Evolutionary conservation across 2,797 vertebrate genomes (phyloP).

Genomic region (Setipinna tenuifilis): DNA sequence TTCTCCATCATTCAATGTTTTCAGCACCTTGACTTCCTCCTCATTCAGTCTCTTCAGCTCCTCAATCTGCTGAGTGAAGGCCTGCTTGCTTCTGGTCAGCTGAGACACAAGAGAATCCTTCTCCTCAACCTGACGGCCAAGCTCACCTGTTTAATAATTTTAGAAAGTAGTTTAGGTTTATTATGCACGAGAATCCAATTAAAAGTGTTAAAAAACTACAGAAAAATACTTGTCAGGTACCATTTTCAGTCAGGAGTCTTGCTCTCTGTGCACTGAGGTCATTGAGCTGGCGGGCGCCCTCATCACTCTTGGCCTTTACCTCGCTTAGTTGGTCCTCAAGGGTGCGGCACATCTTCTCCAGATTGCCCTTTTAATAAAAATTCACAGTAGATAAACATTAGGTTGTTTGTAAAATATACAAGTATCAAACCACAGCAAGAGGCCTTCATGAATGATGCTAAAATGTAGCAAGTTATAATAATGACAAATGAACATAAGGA

Average conservation of each 20-base stretch:
- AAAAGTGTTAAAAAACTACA: no score
- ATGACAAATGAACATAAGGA: neutral
- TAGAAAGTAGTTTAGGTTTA: no score
- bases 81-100: constrained; percentile 86
- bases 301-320: constrained; percentile 81
- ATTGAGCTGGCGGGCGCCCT: constrained; percentile 77
- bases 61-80: constrained; percentile 87
- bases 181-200: no score
- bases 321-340: constrained; percentile 86
- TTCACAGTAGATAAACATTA: no score
- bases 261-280: constrained; percentile 80
- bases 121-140: constrained; percentile 83
- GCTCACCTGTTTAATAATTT: constrained; percentile 72
- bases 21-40: constrained; percentile 68
- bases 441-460: no score
- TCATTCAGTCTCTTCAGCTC: constrained; percentile 86
- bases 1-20: neutral
- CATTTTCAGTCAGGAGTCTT: constrained; percentile 86
- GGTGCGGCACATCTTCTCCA: constrained; percentile 84
- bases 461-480: no score
- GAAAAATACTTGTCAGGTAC: constrained; percentile 59
- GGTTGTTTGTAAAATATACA: constrained; percentile 55
- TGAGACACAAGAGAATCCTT: constrained; percentile 85
- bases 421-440: no score
- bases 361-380: no score